phyloP scores from a whole-genome alignment of 2,797 vertebrate species.

The Spea hammondii region DNA sequence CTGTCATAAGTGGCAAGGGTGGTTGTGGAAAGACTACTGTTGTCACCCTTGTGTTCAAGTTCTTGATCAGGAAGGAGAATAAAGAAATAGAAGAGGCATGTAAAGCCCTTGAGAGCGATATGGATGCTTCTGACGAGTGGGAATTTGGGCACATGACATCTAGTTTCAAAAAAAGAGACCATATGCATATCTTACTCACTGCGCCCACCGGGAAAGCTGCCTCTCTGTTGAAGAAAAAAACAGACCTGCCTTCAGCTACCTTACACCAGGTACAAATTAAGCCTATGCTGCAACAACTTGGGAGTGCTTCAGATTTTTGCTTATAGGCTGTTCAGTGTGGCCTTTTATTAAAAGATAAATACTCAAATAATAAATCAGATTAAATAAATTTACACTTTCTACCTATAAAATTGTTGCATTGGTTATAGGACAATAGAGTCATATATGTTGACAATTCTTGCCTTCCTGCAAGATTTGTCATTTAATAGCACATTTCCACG shows the following conservation, averaged over 20 bases:
- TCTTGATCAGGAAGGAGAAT: conserved; percentile 58
- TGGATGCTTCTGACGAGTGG: conserved; percentile 64
- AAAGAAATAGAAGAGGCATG: conserved; percentile 64
- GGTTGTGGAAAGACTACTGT: conserved; percentile 83
- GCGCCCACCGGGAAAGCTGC: conserved; percentile 79
- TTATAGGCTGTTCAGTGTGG: too few relatives aligned
- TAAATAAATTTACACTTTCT: too few relatives aligned
- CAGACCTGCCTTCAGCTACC: conserved; percentile 71
- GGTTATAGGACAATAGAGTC: too few relatives aligned
- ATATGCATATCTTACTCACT: conserved; percentile 70
- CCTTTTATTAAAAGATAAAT: too few relatives aligned
- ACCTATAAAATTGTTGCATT: too few relatives aligned
- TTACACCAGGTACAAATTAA: conserved; percentile 73
- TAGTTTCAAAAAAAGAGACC: conserved; percentile 21
- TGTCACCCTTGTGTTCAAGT: conserved; percentile 74
- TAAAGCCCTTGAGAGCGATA: conserved; percentile 70
- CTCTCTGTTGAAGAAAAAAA: conserved; percentile 72
- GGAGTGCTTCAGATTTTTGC: too few relatives aligned
- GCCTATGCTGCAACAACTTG: too few relatives aligned
- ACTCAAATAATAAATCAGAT: too few relatives aligned
- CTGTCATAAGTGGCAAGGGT: conserved; percentile 80
- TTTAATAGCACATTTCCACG: too few relatives aligned
- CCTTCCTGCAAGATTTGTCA: too few relatives aligned
- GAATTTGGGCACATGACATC: conserved; percentile 39
- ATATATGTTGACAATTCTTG: too few relatives aligned